A percentile compares a stretch with the other conserved stretches of the same genome.
Evolutionary conservation across 2,888 invertebrate genomes (phyloP).

Genomic region (Caenorhabditis sinica): DNA sequence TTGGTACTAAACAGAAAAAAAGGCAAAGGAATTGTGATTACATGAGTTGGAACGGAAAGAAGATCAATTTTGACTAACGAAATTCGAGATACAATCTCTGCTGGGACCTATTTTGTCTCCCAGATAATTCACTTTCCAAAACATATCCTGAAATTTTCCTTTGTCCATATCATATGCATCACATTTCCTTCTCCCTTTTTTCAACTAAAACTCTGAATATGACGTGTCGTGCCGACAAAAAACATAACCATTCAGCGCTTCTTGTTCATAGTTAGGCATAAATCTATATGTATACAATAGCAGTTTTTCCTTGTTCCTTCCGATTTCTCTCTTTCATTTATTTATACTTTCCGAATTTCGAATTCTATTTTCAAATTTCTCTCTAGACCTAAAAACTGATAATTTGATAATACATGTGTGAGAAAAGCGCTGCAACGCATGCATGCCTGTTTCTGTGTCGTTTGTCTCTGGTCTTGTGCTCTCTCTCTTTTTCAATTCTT

Average conservation of each 20-base stretch:
- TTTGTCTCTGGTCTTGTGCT: slow-evolving; percentile 40
- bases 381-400: background rate
- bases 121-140: no score
- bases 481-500: slow-evolving; percentile 25
- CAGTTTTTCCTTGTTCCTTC: background rate
- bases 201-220: background rate
- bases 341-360: slow-evolving; percentile 8
- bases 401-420: background rate
- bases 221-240: slow-evolving; percentile 32
- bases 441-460: slow-evolving; percentile 42
- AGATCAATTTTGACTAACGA: no score
- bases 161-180: background rate
- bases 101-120: no score
- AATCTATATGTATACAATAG: background rate
- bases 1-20: no score
- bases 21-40: background rate
- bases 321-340: background rate
- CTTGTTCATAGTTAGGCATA: background rate
- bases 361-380: background rate
- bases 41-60: background rate
- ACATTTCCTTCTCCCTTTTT: background rate
- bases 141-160: background rate
- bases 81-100: no score
- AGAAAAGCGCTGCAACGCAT: slow-evolving; percentile 48
- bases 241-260: slow-evolving; percentile 32